Conservation (phyloP, 2,888 invertebrate species). For the Pseudoips prasinana region DNA sequence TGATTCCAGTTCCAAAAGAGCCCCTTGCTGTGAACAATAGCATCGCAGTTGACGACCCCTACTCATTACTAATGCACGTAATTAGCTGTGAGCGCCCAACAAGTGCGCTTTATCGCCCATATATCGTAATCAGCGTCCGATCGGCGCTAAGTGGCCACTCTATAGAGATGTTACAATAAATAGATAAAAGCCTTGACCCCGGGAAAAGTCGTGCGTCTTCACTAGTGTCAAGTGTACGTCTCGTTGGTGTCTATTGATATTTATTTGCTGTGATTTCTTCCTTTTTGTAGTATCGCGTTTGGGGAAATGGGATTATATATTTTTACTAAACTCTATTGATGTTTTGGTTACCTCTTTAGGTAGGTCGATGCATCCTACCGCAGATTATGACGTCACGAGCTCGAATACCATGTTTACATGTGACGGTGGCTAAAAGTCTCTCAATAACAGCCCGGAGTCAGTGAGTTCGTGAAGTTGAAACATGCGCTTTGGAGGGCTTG, state of each 20-base stretch:
- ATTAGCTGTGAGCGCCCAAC: constrained; percentile 64
- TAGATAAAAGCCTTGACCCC: constrained; percentile 56
- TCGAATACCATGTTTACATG: too few relatives aligned
- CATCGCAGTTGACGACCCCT: constrained; percentile 29
- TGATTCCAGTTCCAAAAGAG: too few relatives aligned
- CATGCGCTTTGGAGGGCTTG: too few relatives aligned
- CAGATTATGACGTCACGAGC: too few relatives aligned
- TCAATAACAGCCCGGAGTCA: too few relatives aligned
- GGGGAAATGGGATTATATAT: too few relatives aligned
- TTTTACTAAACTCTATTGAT: too few relatives aligned
- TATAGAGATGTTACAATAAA: constrained; percentile 48
- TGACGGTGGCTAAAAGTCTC: too few relatives aligned
- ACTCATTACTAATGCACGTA: constrained; percentile 74
- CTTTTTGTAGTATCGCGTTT: constrained; percentile 5
- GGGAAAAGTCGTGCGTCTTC: constrained; percentile 51
- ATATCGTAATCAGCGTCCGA: constrained; percentile 68
- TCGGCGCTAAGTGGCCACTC: constrained; percentile 65
- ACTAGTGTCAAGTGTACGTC: constrained; percentile 60
- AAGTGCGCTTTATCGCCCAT: constrained; percentile 64
- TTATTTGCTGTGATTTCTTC: constrained; percentile 34
- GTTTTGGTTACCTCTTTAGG: too few relatives aligned
- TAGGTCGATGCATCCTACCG: too few relatives aligned
- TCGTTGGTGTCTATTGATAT: constrained; percentile 33
- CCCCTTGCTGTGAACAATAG: too few relatives aligned
- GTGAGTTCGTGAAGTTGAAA: too few relatives aligned